phyloP scores from a whole-genome alignment of 1,140 invertebrate species.

The Drosophila kurseongensis region DNA sequence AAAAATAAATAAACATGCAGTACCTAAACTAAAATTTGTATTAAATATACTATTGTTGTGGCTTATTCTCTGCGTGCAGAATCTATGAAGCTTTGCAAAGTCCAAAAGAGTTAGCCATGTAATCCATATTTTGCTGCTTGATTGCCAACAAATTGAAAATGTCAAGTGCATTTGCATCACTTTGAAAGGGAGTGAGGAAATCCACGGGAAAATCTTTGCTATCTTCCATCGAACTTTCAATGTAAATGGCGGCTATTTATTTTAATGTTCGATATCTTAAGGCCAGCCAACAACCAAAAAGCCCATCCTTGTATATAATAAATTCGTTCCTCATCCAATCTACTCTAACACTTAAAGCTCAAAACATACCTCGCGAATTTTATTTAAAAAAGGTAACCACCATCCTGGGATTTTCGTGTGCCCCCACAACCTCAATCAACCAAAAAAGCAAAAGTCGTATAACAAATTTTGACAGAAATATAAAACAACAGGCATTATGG shows the following conservation, averaged over 20 bases:
- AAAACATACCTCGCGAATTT: neutral
- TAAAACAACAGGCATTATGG: slow-evolving; percentile 31
- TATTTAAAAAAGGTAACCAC: slow-evolving; percentile 1
- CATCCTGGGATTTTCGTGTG: neutral
- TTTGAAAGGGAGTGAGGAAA: neutral
- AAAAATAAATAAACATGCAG: neutral
- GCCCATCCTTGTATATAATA: no score
- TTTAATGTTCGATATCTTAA: no score
- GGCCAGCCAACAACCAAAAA: no score
- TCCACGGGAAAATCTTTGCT: neutral
- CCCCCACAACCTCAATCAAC: no score
- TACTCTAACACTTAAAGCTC: no score
- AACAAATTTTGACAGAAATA: slow-evolving; percentile 44
- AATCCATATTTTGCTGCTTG: slow-evolving; percentile 71
- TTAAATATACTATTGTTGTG: neutral
- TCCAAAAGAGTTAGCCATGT: slow-evolving; percentile 58
- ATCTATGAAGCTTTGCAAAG: slow-evolving; percentile 14
- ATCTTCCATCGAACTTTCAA: neutral
- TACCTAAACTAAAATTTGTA: neutral
- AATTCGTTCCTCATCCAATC: no score
- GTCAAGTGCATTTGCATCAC: slow-evolving; percentile 59
- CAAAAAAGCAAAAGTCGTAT: slow-evolving; percentile 21
- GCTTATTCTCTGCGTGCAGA: slow-evolving; percentile 1
- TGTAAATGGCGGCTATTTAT: no score
- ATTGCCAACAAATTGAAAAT: slow-evolving; percentile 79